A percentile compares a stretch with the other conserved stretches of the same genome.
Evolutionary conservation across 2,797 vertebrate species (phyloP).

Genomic region (Geotrypetes seraphini): DNA sequence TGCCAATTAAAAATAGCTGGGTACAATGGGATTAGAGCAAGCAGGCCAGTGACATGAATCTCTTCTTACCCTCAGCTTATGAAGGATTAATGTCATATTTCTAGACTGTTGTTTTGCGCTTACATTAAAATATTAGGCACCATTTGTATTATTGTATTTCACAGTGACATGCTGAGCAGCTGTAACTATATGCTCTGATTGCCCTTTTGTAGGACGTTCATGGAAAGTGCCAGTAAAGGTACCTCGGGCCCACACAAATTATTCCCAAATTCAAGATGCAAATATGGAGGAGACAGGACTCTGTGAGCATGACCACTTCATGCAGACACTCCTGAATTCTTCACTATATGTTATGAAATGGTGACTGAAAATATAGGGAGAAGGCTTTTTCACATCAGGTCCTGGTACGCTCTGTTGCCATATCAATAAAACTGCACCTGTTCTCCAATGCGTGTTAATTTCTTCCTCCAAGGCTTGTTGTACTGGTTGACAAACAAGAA

Average conservation of each 20-base stretch:
- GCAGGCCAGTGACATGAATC: constrained; percentile 33
- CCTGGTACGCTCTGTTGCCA: too few species aligned
- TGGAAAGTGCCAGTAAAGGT: constrained; percentile 20
- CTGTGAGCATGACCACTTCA: too few species aligned
- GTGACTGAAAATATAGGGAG: too few species aligned
- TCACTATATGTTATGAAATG: too few species aligned
- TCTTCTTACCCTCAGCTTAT: constrained; percentile 39
- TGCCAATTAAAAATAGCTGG: constrained; percentile 49
- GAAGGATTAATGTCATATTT: constrained; percentile 48
- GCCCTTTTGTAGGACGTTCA: constrained; percentile 21
- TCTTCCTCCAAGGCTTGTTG: too few species aligned
- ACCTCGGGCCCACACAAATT: constrained; percentile 25
- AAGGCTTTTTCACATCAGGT: too few species aligned
- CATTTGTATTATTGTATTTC: constrained; percentile 2
- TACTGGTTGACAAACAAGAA: too few species aligned
- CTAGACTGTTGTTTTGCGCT: constrained; percentile 44
- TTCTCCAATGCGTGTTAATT: too few species aligned
- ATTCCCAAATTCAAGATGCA: too few species aligned
- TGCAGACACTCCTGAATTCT: too few species aligned
- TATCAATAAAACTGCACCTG: too few species aligned
- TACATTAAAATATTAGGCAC: constrained; percentile 38
- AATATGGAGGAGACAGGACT: too few species aligned
- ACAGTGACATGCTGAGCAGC: background rate
- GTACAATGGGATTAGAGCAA: constrained; percentile 35
- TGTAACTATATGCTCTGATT: constrained; percentile 9